phyloP scores from a whole-genome alignment of 2,113 vertebrate species.

The Trochalopteron elliotii region DNA sequence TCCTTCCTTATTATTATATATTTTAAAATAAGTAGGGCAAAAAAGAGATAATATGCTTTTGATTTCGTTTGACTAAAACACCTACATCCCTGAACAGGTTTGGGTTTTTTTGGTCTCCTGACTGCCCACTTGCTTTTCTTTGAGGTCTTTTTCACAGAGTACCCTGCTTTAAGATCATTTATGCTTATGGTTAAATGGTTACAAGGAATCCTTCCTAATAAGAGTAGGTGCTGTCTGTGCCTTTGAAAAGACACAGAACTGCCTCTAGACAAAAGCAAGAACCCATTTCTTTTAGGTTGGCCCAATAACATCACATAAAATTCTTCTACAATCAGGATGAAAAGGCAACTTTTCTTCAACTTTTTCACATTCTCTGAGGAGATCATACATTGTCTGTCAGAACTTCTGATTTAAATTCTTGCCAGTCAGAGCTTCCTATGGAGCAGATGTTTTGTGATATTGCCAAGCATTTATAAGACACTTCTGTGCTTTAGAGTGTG shows the following conservation, averaged over 20 bases:
- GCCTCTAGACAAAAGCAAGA: background rate
- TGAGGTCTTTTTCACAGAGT: background rate
- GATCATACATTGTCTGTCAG: background rate
- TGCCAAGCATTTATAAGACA: background rate
- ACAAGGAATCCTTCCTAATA: background rate
- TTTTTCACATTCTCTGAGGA: background rate
- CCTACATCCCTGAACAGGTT: background rate
- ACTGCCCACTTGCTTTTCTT: background rate
- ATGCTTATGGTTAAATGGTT: background rate
- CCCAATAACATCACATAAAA: background rate
- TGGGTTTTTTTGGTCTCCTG: background rate
- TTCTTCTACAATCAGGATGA: background rate
- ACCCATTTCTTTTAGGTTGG: background rate
- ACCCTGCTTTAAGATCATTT: background rate
- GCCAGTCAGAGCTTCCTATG: background rate
- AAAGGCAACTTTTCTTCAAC: background rate
- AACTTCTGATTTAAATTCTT: background rate
- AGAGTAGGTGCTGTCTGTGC: background rate
- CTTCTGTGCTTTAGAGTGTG: background rate
- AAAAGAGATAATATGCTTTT: background rate
- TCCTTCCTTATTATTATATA: background rate
- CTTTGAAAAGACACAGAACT: background rate
- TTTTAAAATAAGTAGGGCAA: background rate
- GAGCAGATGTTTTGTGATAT: background rate
- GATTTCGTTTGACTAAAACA: background rate